Evolutionary conservation across 2,888 invertebrate genomes (phyloP).

Genomic region (Caenorhabditis becei): DNA sequence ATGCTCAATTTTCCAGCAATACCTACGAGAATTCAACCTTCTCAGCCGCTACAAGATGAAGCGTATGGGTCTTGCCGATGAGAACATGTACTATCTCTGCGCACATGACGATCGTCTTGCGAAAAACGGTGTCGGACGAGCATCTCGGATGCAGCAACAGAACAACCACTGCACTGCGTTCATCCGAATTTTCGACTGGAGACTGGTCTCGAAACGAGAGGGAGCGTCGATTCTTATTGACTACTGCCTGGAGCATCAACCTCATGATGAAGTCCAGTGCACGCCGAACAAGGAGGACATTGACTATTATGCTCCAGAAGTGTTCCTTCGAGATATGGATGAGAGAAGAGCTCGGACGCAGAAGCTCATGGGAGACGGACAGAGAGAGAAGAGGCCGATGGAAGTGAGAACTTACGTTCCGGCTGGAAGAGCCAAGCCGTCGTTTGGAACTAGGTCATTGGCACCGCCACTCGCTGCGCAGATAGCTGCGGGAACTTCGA

Average conservation of each 20-base stretch:
- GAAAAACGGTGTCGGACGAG: slow-evolving; percentile 46
- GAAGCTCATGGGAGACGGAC: slow-evolving; percentile 15
- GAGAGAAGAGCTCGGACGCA: slow-evolving; percentile 33
- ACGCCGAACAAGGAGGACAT: slow-evolving; percentile 15
- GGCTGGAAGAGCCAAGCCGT: slow-evolving; percentile 8
- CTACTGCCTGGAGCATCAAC: slow-evolving; percentile 66
- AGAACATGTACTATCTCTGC: slow-evolving; percentile 72
- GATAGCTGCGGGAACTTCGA: slow-evolving; percentile 47
- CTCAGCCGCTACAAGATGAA: slow-evolving; percentile 55
- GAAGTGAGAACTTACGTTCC: slow-evolving; percentile 36
- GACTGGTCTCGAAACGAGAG: slow-evolving; percentile 60
- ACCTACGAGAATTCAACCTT: slow-evolving; percentile 59
- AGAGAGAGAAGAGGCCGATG: slow-evolving; percentile 19
- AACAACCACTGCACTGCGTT: slow-evolving; percentile 68
- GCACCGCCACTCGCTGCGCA: slow-evolving; percentile 65
- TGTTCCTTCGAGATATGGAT: slow-evolving; percentile 46
- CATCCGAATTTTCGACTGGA: slow-evolving; percentile 67
- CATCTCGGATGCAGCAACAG: slow-evolving; percentile 34
- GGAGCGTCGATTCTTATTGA: slow-evolving; percentile 48
- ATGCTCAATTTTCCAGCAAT: slow-evolving; percentile 58
- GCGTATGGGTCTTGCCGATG: slow-evolving; percentile 64
- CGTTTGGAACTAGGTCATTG: slow-evolving; percentile 46
- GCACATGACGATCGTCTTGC: slow-evolving; percentile 59
- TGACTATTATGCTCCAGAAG: slow-evolving; percentile 42
- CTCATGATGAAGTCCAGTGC: background rate